Evolutionary conservation across 2,888 invertebrate species (phyloP).

Genomic region (Euplexia lucipara): DNA sequence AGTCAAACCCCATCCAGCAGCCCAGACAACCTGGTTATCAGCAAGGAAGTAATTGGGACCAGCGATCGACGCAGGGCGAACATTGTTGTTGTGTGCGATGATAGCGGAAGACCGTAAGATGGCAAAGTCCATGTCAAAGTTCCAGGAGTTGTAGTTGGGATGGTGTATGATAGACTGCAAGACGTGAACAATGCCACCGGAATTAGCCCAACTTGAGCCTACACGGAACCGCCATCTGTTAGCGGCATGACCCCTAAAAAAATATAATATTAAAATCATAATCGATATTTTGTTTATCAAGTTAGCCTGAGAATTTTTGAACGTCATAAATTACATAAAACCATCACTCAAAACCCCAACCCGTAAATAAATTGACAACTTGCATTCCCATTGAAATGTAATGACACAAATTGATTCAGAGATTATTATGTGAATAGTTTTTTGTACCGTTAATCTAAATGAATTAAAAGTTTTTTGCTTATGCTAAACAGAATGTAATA

Average conservation of each 20-base stretch:
- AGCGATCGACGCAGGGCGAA: constrained; percentile 67
- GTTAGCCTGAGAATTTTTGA: too few species aligned
- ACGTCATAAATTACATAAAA: too few species aligned
- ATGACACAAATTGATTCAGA: too few species aligned
- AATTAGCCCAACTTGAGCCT: constrained; percentile 67
- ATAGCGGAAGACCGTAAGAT: constrained; percentile 62
- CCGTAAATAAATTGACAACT: too few species aligned
- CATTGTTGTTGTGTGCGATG: constrained; percentile 57
- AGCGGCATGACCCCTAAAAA: constrained; percentile 35
- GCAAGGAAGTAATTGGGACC: constrained; percentile 70
- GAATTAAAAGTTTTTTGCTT: too few species aligned
- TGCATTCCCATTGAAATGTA: too few species aligned
- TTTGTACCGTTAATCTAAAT: too few species aligned
- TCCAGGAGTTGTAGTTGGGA: constrained; percentile 42
- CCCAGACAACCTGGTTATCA: constrained; percentile 73
- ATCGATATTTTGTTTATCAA: too few species aligned
- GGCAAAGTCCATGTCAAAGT: constrained; percentile 71
- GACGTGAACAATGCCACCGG: constrained; percentile 66
- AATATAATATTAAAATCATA: too few species aligned
- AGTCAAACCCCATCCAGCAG: constrained; percentile 75
- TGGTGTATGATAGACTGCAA: constrained; percentile 31
- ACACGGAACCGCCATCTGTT: constrained; percentile 59
- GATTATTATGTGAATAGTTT: too few species aligned
- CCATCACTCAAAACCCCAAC: too few species aligned
- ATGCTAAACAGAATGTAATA: too few species aligned